These are phyloP conservation scores for Nothura maculosa DNA, from an alignment of 2,797 vertebrate genomes.

Conservation along the genomic window DNA sequence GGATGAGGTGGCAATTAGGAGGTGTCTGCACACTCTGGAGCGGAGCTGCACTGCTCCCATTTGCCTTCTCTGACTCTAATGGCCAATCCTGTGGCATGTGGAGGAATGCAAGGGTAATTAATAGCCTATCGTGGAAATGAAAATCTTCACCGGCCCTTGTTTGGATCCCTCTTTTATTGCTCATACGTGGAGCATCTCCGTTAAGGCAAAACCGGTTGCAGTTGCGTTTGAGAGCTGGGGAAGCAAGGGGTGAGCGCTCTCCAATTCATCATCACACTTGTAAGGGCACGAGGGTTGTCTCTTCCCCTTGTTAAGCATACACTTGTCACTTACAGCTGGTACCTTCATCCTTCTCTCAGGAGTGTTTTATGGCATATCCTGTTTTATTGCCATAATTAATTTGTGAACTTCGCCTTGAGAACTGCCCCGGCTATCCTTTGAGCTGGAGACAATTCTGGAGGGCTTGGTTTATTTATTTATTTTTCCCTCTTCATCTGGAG, in stretches of 20 bases:
- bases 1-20: slow-evolving; percentile 51
- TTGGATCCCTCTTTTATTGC: slow-evolving; percentile 29
- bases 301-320: background rate
- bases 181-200: background rate
- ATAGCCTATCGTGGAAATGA: background rate
- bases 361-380: slow-evolving; percentile 21
- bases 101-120: slow-evolving; percentile 45
- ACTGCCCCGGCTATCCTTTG: background rate
- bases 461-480: background rate
- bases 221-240: background rate
- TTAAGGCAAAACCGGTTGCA: background rate
- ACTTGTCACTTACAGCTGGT: slow-evolving; percentile 46
- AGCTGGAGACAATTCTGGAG: background rate
- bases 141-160: slow-evolving; percentile 35
- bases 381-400: slow-evolving; percentile 67
- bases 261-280: slow-evolving; percentile 1
- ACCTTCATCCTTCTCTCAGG: background rate
- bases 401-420: slow-evolving; percentile 46
- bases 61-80: slow-evolving; percentile 1
- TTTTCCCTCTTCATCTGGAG: background rate
- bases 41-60: background rate
- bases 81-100: background rate
- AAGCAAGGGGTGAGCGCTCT: background rate
- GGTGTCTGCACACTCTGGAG: background rate
- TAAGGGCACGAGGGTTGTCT: slow-evolving; percentile 11